A percentile compares a stretch with the other conserved stretches of the same genome.
Evolutionary conservation across 2,113 vertebrate species (phyloP).

Genomic region (Callospermophilus lateralis): DNA sequence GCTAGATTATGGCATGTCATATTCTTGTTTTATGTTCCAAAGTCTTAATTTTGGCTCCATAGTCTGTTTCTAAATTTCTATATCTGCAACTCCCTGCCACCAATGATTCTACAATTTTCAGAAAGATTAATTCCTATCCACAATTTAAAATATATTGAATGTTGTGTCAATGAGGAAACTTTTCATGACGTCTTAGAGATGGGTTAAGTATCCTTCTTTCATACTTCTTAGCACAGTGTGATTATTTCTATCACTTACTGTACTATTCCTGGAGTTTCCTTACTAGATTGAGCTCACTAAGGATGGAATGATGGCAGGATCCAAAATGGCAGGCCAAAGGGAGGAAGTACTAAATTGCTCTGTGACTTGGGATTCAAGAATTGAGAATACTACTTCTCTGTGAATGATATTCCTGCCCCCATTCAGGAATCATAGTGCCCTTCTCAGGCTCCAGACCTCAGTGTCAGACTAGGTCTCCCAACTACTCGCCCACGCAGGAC

Average conservation of each 20-base stretch:
- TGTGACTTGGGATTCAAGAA: too few relatives aligned
- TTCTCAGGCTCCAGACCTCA: too few relatives aligned
- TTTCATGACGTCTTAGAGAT: not conserved
- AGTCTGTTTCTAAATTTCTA: not conserved
- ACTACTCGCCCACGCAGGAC: too few relatives aligned
- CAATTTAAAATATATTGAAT: not conserved
- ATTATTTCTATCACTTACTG: not conserved
- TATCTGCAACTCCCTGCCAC: not conserved
- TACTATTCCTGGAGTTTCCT: not conserved
- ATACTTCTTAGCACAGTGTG: not conserved
- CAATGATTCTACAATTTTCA: not conserved
- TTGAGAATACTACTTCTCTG: too few relatives aligned
- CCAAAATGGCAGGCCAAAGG: too few relatives aligned
- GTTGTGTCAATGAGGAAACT: not conserved
- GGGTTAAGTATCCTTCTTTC: not conserved
- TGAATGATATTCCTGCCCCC: too few relatives aligned
- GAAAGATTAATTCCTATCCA: slow-evolving; percentile 28
- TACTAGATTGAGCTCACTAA: not conserved
- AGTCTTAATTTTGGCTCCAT: not conserved
- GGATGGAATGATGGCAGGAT: not conserved
- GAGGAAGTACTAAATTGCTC: too few relatives aligned
- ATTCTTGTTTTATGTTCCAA: not conserved
- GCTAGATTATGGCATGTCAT: not conserved
- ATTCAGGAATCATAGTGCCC: too few relatives aligned
- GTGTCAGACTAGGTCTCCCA: too few relatives aligned